Evolutionary conservation across 2,888 invertebrate genomes (phyloP), one percentile per base, ranked within the genome.

Genomic region (Eristalis pertinax): DNA sequence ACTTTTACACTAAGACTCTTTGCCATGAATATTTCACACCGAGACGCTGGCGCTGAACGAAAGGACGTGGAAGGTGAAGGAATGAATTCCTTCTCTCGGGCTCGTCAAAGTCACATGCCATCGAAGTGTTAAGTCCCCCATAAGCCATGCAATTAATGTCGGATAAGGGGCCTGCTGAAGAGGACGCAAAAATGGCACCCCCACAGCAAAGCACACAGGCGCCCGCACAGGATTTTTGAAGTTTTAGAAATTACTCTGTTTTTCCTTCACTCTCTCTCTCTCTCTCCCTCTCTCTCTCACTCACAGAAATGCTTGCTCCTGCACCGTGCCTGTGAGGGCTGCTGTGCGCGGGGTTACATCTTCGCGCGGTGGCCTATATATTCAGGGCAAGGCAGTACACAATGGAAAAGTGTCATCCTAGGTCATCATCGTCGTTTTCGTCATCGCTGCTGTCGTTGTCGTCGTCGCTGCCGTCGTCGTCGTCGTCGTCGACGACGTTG

Each of bases 351-450:
- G 24, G n/a, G 58, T 62, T 74, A 72, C 79, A 63, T 74, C 26
- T 73, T 73, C 50, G 19, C 50, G 50, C 50, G 64, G 64, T 82
- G 65, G 76, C 68, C 79, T 67, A 69, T 63, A 22, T 82, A 87
- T 79, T 79, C 76, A 84, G 84, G 87, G 58, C 87, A 87, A 87
- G 87, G 84, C 76, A 80, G 80, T 35, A 84, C 87, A 87, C 84
- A 87, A 87, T 84, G 79, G 58, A 84, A 87, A 87, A 76, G 68
- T 84, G 87, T 79, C 87, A 87, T 79, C 87, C 84, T 87, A 87
- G 87, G 87, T 87, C 87, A 87, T 84, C 87, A 76, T 87, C 80
- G 76, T 50, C 72, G 68, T 50, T 19, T 19, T 19, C 19, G 19
- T 19, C 43, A 4, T 15, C n/a, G 43, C n/a, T 13, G 15, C 13